A percentile compares a stretch with the other conserved stretches of the same genome.
Evolutionary conservation across 1,140 invertebrate genomes (phyloP).

Genomic region (Sitobion miscanthi): DNA sequence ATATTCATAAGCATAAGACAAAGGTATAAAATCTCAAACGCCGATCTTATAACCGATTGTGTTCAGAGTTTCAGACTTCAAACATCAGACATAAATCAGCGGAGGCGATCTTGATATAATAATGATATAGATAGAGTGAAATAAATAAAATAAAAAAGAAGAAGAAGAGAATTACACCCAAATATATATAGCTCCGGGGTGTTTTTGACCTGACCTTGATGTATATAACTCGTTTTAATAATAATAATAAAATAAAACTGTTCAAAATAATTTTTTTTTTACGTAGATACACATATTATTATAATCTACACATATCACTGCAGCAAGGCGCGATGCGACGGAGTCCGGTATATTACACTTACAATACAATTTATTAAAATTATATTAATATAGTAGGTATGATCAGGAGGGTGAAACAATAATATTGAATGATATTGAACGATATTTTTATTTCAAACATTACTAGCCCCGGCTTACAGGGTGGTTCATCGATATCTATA

Average conservation of each 20-base stretch:
- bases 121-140: neutral
- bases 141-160: neutral
- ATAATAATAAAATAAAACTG: neutral
- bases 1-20: neutral
- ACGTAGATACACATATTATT: neutral
- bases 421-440: neutral
- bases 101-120: neutral
- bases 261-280: neutral
- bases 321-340: neutral
- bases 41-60: neutral
- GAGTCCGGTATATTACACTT: neutral
- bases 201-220: constrained; percentile 18
- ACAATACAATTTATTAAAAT: neutral
- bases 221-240: constrained; percentile 14
- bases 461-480: neutral
- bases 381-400: neutral
- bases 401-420: neutral
- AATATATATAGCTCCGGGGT: neutral
- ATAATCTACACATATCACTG: neutral
- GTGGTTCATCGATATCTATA: neutral
- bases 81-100: neutral
- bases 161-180: neutral
- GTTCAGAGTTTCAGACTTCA: neutral
- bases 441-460: neutral
- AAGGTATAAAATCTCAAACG: neutral